Base-by-base conservation (phyloP, 1,140 invertebrate species). In the Asbolus verrucosus region DNA sequence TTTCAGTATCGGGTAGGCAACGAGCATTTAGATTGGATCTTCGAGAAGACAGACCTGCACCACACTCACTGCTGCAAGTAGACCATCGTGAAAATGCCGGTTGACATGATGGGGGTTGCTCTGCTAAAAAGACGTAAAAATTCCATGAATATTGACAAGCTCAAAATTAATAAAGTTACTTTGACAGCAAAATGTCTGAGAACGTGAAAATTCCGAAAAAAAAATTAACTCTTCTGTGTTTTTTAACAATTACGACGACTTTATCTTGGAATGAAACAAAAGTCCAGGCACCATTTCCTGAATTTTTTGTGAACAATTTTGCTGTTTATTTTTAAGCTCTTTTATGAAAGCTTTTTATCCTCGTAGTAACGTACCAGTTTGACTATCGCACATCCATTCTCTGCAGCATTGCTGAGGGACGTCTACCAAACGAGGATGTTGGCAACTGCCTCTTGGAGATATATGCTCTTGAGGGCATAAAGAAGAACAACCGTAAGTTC, bases 301-400 rank as follows among this genome's bases (percentile, higher is more conserved):
- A n/a, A n/a, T n/a, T n/a, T n/a, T n/a, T n/a, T n/a, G n/a, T n/a
- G n/a, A n/a, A n/a, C n/a, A n/a, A n/a, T n/a, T n/a, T n/a, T n/a
- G n/a, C n/a, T n/a, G n/a, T n/a, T n/a, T n/a, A n/a, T n/a, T n/a
- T n/a, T n/a, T n/a, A n/a, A n/a, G n/a, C n/a, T n/a, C n/a, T n/a
- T n/a, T n/a, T n/a, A n/a, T n/a, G n/a, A n/a, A n/a, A n/a, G n/a
- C n/a, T n/a, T n/a, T n/a, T n/a, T n/a, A n/a, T n/a, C n/a, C n/a
- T n/a, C n/a, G n/a, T n/a, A n/a, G n/a, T n/a, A n/a, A n/a, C 65
- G 18, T 70, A 76, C 86, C 85, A 82, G 84, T 83, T 75, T 85
- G 83, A 72, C 84, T 85, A 77, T 88, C 88, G 80, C 90, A 92
- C 76, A 89, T 86, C 90, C 90, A 92, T 79, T 91, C 88, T 65